Conservation (phyloP, 2,797 vertebrate species). For the Glyptemys insculpta region DNA sequence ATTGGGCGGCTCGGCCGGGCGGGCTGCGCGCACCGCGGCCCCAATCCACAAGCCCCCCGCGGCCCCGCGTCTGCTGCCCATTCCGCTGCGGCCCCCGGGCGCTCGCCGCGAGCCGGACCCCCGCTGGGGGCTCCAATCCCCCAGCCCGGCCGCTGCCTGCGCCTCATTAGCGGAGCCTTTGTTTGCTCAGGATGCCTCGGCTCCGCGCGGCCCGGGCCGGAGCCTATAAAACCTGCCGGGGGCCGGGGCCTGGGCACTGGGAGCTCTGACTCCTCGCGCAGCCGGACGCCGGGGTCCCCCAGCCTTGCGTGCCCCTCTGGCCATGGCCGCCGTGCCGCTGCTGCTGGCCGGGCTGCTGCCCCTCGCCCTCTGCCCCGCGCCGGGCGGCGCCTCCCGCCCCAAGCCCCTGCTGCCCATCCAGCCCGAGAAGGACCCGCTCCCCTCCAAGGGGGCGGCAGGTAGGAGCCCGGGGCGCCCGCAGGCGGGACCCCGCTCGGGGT, state of each 20-base stretch:
- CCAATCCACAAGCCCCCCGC: neutral
- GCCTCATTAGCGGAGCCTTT: conserved; percentile 67
- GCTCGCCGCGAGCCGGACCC: neutral
- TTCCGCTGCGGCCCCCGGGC: conserved; percentile 45
- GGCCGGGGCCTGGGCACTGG: conserved; percentile 36
- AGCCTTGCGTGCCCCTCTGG: neutral
- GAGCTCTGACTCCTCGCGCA: conserved; percentile 22
- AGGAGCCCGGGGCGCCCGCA: conserved; percentile 50
- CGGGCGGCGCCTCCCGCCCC: conserved; percentile 75
- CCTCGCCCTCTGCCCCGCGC: conserved; percentile 49
- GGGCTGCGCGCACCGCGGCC: neutral
- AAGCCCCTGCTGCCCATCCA: conserved; percentile 93
- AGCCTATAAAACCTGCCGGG: conserved; percentile 66
- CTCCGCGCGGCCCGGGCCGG: conserved; percentile 52
- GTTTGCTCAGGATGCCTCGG: conserved; percentile 58
- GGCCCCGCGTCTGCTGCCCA: neutral
- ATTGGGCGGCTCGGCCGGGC: neutral
- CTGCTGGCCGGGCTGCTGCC: neutral
- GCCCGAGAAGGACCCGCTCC: conserved; percentile 90
- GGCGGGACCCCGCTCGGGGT: neutral
- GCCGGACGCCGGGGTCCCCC: neutral
- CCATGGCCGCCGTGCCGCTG: conserved; percentile 7
- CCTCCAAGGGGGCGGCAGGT: conserved; percentile 90
- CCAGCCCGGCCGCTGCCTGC: conserved; percentile 27
- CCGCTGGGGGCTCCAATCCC: neutral